phyloP scores from a whole-genome alignment of 1,140 invertebrate genomes.

The Steinernema feltiae region DNA sequence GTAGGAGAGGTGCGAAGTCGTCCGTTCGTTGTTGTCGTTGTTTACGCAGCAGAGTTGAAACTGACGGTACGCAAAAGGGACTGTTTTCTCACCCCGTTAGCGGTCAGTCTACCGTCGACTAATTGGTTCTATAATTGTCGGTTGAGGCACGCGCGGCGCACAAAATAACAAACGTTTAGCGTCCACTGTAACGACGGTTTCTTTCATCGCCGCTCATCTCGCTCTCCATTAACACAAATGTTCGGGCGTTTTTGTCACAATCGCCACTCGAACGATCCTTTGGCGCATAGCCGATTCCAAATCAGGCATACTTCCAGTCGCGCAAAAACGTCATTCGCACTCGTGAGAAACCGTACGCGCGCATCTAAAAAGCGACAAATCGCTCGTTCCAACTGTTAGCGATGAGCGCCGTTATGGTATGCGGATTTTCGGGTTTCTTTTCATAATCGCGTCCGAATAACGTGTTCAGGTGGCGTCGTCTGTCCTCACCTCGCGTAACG shows the following conservation, averaged over 20 bases:
- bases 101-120: not conserved
- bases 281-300: not conserved
- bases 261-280: not conserved
- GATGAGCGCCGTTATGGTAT: not conserved
- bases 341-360: slow-evolving; percentile 3
- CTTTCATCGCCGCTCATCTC: not conserved
- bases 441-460: not conserved
- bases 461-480: not conserved
- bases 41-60: not conserved
- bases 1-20: not conserved
- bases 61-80: not conserved
- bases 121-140: not conserved
- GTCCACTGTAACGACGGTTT: not conserved
- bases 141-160: not conserved
- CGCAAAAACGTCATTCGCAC: not conserved
- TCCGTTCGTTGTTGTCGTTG: not conserved
- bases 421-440: slow-evolving; percentile 5
- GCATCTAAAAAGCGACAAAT: not conserved
- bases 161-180: not conserved
- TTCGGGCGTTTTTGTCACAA: not conserved
- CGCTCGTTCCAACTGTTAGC: slow-evolving; percentile 4
- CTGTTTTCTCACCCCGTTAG: not conserved
- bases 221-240: slow-evolving; percentile 14
- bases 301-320: not conserved
- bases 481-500: not conserved